phyloP scores from a whole-genome alignment of 2,888 invertebrate genomes.

The Lottia scabra region DNA sequence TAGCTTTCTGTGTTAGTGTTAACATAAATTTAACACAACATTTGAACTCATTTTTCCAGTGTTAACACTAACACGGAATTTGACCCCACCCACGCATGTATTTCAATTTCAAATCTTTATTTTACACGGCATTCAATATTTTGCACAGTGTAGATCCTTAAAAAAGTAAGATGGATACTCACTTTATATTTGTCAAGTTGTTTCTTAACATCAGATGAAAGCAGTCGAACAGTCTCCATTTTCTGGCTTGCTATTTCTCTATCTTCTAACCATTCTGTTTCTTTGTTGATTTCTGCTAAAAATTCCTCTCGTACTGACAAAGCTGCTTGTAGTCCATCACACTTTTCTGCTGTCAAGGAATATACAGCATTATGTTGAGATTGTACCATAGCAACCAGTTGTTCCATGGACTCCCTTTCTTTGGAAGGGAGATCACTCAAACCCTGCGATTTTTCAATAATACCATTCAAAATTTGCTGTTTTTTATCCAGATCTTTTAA shows the following conservation, averaged over 20 bases:
- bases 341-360: constrained; percentile 64
- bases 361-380: constrained; percentile 82
- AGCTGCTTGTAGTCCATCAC: constrained; percentile 77
- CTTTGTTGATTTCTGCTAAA: constrained; percentile 82
- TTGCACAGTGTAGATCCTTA: too few relatives aligned
- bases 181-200: constrained; percentile 81
- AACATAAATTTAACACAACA: too few relatives aligned
- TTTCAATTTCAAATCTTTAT: too few relatives aligned
- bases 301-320: constrained; percentile 79
- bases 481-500: constrained; percentile 86
- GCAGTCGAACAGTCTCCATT: constrained; percentile 70
- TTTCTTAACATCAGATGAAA: constrained; percentile 83
- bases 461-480: constrained; percentile 82
- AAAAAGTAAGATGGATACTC: not conserved
- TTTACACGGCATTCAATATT: too few relatives aligned
- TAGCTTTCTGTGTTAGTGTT: too few relatives aligned
- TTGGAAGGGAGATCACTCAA: constrained; percentile 77
- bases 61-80: too few relatives aligned
- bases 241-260: constrained; percentile 64
- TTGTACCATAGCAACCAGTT: constrained; percentile 79
- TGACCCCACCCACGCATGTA: too few relatives aligned
- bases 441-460: constrained; percentile 45
- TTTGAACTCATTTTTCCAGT: too few relatives aligned
- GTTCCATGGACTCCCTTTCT: constrained; percentile 84
- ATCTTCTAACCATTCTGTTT: constrained; percentile 83